Percentiles rank a stretch among this genome's conserved stretches.
These are phyloP conservation scores for Philereme transversata DNA, from an alignment of 2,888 invertebrate genomes.

Conservation along the genomic window DNA sequence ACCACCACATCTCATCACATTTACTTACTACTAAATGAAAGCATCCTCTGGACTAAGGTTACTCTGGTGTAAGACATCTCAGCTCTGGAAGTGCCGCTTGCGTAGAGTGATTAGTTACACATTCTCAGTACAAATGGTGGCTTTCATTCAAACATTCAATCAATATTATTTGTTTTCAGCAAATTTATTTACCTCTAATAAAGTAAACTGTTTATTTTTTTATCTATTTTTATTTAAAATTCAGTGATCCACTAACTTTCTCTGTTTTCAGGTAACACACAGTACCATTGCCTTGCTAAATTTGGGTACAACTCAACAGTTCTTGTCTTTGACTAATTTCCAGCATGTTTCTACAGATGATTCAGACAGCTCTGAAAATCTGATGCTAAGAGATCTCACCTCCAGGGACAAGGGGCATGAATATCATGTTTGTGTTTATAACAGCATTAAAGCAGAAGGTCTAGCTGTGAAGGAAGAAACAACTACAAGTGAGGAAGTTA, in stretches of 20 bases:
- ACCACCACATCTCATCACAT: too few relatives aligned
- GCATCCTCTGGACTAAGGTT: too few relatives aligned
- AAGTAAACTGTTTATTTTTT: not conserved
- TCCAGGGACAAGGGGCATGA: not conserved
- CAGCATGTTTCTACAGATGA: constrained; percentile 8
- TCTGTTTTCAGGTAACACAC: constrained; percentile 1
- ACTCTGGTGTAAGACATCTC: too few relatives aligned
- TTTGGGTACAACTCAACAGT: not conserved
- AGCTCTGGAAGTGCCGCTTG: too few relatives aligned
- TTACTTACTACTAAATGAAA: too few relatives aligned
- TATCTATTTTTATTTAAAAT: not conserved
- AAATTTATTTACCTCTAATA: too few relatives aligned
- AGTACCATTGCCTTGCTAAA: not conserved
- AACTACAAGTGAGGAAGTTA: not conserved
- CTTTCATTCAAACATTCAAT: too few relatives aligned
- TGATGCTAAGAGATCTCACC: not conserved
- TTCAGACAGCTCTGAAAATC: not conserved
- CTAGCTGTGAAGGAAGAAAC: constrained; percentile 9
- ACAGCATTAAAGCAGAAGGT: constrained; percentile 6
- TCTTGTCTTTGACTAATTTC: not conserved
- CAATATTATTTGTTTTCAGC: too few relatives aligned
- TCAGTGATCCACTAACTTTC: too few relatives aligned
- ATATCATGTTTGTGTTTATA: not conserved
- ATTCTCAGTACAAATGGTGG: too few relatives aligned
- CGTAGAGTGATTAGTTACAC: too few relatives aligned